phyloP scores from a whole-genome alignment of 2,797 vertebrate species.

The Gouania willdenowi region DNA sequence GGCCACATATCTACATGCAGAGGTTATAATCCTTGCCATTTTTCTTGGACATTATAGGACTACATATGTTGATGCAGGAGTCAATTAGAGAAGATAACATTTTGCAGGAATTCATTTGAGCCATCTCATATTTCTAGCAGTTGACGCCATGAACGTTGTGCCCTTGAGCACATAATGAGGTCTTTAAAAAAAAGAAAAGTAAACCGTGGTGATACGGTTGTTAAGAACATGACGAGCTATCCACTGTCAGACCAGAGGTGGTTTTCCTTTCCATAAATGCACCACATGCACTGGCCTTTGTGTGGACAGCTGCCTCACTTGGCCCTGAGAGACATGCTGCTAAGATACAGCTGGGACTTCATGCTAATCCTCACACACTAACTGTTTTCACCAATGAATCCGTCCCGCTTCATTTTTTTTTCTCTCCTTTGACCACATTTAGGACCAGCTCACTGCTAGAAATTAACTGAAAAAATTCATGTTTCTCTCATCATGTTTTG shows the following conservation, averaged over 20 bases:
- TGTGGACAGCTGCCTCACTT: constrained; percentile 33
- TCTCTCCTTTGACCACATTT: too few relatives aligned
- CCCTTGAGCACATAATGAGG: constrained; percentile 60
- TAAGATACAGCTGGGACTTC: constrained; percentile 30
- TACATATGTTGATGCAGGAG: constrained; percentile 31
- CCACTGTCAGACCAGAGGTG: constrained; percentile 26
- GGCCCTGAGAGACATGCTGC: constrained; percentile 25
- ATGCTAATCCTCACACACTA: not conserved
- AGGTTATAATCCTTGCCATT: constrained; percentile 49
- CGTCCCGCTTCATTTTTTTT: not conserved
- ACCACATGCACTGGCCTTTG: constrained; percentile 15
- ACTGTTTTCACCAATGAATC: not conserved
- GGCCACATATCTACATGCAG: constrained; percentile 36
- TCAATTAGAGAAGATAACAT: constrained; percentile 21
- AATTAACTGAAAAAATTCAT: not conserved
- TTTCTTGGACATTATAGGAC: constrained; percentile 51
- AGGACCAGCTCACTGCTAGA: too few relatives aligned
- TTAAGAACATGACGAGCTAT: constrained; percentile 40
- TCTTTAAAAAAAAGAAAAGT: constrained; percentile 38
- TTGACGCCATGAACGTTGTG: constrained; percentile 26
- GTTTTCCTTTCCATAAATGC: constrained; percentile 33
- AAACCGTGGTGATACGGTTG: constrained; percentile 33
- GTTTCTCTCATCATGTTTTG: not conserved
- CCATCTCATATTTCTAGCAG: constrained; percentile 26
- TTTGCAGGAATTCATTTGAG: constrained; percentile 5